Evolutionary conservation across 53 echinoderm and acorn worm genomes (phyloP).

Genomic region (Luidia sarsii): DNA sequence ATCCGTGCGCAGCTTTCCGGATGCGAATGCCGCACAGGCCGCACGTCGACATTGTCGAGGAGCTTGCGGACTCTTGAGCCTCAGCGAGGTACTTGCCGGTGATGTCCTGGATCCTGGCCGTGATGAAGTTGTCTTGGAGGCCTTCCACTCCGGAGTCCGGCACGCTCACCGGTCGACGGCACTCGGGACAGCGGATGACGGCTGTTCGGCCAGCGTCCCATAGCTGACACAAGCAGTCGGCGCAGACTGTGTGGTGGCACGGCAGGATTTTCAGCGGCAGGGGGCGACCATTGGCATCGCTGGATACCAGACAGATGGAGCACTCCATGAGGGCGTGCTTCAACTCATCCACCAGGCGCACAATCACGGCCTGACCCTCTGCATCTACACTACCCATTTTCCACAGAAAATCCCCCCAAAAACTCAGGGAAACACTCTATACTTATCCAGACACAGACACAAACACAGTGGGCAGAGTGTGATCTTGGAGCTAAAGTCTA

Average conservation of each 20-base stretch:
- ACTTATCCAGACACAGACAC: no score
- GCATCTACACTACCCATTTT: no score
- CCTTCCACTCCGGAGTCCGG: slow-evolving; percentile 12
- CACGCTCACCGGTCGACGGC: slow-evolving; percentile 11
- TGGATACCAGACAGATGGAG: slow-evolving; percentile 7
- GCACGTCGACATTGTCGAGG: background rate
- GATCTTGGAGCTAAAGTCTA: no score
- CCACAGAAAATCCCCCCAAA: no score
- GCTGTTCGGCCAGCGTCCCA: background rate
- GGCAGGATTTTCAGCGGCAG: slow-evolving; percentile 7
- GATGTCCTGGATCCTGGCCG: slow-evolving; percentile 17
- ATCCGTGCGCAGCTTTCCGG: background rate
- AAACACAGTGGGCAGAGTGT: no score
- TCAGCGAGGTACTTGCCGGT: background rate
- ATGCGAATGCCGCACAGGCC: background rate
- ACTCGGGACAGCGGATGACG: slow-evolving; percentile 6
- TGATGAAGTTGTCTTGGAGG: slow-evolving; percentile 29
- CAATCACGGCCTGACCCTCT: no score
- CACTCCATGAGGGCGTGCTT: slow-evolving; percentile 22
- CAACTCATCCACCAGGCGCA: slow-evolving; percentile 4
- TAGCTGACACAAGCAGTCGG: background rate
- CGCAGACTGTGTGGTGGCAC: slow-evolving; percentile 36
- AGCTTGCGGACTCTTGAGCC: background rate
- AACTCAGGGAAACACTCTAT: no score
- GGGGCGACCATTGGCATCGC: background rate